phyloP scores from a whole-genome alignment of 2,113 vertebrate genomes.

The Anguilla rostrata region DNA sequence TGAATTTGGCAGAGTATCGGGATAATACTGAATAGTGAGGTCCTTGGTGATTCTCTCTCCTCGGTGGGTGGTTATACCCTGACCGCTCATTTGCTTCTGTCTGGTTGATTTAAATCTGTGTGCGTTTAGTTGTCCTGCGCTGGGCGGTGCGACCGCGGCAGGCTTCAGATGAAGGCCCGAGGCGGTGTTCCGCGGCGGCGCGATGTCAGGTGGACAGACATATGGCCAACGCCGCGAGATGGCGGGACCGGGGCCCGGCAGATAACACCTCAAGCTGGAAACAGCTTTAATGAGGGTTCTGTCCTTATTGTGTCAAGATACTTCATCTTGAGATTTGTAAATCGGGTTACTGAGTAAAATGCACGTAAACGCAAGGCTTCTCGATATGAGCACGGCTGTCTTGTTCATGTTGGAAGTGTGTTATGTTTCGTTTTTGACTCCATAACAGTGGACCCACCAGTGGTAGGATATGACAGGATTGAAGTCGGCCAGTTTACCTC shows the following conservation, averaged over 20 bases:
- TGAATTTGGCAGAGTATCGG: slow-evolving; percentile 2
- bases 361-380: neutral
- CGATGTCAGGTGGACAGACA: slow-evolving; percentile 9
- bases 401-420: too few species aligned
- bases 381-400: neutral
- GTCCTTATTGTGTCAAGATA: neutral
- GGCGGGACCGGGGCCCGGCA: neutral
- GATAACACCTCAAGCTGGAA: neutral
- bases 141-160: slow-evolving; percentile 37
- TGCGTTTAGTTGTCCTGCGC: slow-evolving; percentile 34
- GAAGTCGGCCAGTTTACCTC: neutral
- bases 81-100: slow-evolving; percentile 37
- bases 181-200: neutral
- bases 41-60: too few species aligned
- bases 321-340: neutral
- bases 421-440: too few species aligned
- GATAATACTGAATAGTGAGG: too few species aligned
- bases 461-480: neutral
- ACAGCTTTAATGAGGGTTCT: neutral
- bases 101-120: slow-evolving; percentile 35
- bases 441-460: too few species aligned
- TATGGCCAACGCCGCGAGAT: slow-evolving; percentile 1
- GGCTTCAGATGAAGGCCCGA: slow-evolving; percentile 7
- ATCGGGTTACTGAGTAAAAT: neutral
- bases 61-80: slow-evolving; percentile 14